These are phyloP conservation scores for Irena cyanogastra DNA, from an alignment of 2,113 vertebrate genomes.

Conservation along the genomic window DNA sequence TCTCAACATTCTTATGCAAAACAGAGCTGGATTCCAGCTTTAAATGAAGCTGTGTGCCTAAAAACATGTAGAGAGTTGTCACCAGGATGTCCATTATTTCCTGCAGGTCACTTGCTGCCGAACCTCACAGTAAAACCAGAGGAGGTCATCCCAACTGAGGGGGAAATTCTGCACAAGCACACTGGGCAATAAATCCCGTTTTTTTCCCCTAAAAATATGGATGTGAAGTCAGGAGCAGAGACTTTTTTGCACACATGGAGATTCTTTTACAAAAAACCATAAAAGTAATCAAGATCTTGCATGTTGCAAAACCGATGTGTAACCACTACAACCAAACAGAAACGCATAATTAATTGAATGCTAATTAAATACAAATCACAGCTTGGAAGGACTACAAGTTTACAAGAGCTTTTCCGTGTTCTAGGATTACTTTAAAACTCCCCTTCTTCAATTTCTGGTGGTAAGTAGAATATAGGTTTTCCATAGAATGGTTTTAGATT, in stretches of 20 bases:
- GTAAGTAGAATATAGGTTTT: background rate
- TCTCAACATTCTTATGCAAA: slow-evolving; percentile 38
- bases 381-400: slow-evolving; percentile 14
- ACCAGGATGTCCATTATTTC: background rate
- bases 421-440: background rate
- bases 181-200: background rate
- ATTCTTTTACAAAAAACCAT: background rate
- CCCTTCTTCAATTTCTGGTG: background rate
- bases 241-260: background rate
- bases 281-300: background rate
- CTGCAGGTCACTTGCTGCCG: background rate
- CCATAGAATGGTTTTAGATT: background rate
- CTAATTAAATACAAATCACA: slow-evolving; percentile 61
- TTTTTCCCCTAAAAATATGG: background rate
- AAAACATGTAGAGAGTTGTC: background rate
- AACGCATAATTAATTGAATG: slow-evolving; percentile 30
- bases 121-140: background rate
- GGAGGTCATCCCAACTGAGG: accelerated
- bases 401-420: background rate
- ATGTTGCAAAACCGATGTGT: slow-evolving; percentile 17
- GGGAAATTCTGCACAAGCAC: background rate
- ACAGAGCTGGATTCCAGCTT: background rate
- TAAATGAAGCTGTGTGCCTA: background rate
- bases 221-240: background rate
- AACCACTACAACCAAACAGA: slow-evolving; percentile 32